Evolutionary conservation across 2,797 vertebrate species (phyloP), one percentile per base, ranked within the genome.

Genomic region (Danio jaintianensis): DNA sequence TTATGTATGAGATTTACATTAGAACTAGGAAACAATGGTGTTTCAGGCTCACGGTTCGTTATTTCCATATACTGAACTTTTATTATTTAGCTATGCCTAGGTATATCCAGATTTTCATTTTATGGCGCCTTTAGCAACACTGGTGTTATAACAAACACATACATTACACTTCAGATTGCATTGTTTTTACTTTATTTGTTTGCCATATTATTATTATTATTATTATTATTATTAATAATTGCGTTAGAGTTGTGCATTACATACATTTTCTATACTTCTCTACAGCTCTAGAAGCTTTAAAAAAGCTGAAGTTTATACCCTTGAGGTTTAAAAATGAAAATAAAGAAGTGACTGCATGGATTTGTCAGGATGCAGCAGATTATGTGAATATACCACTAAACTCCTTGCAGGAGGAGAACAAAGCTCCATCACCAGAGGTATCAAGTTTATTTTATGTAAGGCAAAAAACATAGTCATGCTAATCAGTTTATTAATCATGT

Each of bases 221-320:
- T 29, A 29, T 29, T 29, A n/a, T n/a, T n/a, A n/a, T n/a, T n/a
- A n/a, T n/a, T n/a, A 29, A 29, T 29, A 29, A 29, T 1, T 29
- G 29, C 29, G 29, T 29, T 29, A 29, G 29, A 29, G 29, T 29
- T 29, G 29, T 29, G 29, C 29, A 29, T 29, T 29, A 29, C 29
- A 1, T 29, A 29, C 29, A 29, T 29, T 29, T 29, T 3, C n/a
- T n/a, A n/a, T n/a, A 48, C 50, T 48, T 48, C 63, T 1, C 48
- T 38, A 4, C 8, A 77, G 75, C 13, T 67, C 11, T 67, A 45
- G 48, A 77, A 61, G 55, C 48, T n/a, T 56, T 71, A 1, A 48
- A 59, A 18, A 15, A 22, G 0, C n/a, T 29, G 29, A 29, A 29
- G 29, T 29, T 29, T 29, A n/a, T 4, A 15, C 6, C 40, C 11